Evolutionary conservation across 2,797 vertebrate genomes (phyloP).

Genomic region (Otus scops): DNA sequence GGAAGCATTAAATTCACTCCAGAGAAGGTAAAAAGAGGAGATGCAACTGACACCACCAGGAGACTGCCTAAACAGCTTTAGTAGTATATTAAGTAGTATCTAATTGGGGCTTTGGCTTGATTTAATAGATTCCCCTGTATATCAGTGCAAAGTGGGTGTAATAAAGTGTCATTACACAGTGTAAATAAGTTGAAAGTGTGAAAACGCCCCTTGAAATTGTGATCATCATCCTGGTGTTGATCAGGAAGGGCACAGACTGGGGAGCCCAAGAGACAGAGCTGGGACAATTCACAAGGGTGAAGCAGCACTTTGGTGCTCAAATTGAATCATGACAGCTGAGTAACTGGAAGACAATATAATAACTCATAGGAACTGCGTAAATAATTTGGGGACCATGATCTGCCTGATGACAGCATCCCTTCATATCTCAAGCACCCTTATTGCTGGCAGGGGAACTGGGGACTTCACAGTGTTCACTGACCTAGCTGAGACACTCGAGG

Average conservation of each 20-base stretch:
- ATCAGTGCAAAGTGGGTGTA: neutral
- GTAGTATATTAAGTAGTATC: rapidly evolving
- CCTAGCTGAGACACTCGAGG: neutral
- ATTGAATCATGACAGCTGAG: neutral
- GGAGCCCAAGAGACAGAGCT: neutral
- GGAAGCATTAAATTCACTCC: neutral
- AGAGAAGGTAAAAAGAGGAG: neutral
- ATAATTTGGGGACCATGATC: neutral
- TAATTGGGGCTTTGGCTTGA: neutral
- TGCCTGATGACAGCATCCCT: neutral
- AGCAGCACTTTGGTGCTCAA: neutral
- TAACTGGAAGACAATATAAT: neutral
- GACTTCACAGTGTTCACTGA: neutral
- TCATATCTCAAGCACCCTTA: neutral
- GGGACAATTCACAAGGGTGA: neutral
- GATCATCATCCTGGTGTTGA: too few relatives aligned
- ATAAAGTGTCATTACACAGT: neutral
- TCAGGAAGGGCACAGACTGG: neutral
- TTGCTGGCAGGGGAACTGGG: neutral
- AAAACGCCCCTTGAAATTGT: neutral
- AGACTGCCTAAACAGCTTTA: neutral
- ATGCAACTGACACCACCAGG: neutral
- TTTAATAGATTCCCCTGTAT: neutral
- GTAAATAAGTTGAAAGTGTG: neutral
- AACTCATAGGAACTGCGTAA: neutral